These are phyloP conservation scores for Cephus sareptanus DNA, from an alignment of 2,888 invertebrate genomes.

Conservation along the genomic window DNA sequence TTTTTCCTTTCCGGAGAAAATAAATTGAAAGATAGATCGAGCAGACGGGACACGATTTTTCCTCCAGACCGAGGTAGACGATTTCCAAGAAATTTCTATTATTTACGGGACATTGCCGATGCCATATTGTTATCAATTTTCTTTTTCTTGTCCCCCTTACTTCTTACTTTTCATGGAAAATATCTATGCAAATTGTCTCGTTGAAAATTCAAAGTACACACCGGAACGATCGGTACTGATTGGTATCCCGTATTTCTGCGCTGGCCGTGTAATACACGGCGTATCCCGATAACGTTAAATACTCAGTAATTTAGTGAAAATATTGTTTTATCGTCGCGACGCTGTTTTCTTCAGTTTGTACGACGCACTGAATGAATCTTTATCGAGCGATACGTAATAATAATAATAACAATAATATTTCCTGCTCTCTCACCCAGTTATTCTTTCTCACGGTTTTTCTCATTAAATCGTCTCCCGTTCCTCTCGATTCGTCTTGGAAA, in stretches of 20 bases:
- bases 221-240: neutral
- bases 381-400: neutral
- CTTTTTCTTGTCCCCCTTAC: neutral
- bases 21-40: neutral
- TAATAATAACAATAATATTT: neutral
- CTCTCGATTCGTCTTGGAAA: neutral
- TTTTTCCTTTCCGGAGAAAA: neutral
- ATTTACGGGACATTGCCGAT: neutral
- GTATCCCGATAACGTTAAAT: neutral
- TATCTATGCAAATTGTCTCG: neutral
- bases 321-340: neutral
- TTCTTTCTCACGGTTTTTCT: neutral
- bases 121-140: neutral
- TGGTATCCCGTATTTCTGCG: no score
- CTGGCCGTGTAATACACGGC: neutral
- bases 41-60: neutral
- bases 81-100: neutral
- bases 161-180: neutral
- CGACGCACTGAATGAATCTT: neutral
- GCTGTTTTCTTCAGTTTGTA: neutral
- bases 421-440: neutral
- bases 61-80: neutral
- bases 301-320: neutral
- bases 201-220: neutral
- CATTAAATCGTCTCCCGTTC: neutral